Percentiles rank a stretch among this genome's conserved stretches.
Evolutionary conservation across 2,797 vertebrate species (phyloP).

Genomic region (Cyclura pinguis): DNA sequence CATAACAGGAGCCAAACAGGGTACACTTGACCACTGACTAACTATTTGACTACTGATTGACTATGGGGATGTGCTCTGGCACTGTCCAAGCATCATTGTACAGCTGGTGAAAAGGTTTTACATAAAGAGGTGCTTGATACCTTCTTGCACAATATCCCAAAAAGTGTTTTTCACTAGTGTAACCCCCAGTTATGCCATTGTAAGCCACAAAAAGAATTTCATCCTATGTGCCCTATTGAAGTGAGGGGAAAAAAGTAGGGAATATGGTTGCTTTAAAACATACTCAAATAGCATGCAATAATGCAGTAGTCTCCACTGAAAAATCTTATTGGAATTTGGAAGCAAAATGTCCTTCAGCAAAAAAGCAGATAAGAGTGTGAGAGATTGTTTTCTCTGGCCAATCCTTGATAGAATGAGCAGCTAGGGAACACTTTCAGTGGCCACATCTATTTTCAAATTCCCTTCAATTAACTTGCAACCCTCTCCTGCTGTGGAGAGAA

Average conservation of each 20-base stretch:
- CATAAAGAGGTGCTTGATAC: no score
- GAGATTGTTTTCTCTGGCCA: not conserved
- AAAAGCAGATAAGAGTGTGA: not conserved
- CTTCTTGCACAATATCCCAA: no score
- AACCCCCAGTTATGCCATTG: no score
- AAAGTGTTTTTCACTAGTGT: no score
- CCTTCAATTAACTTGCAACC: not conserved
- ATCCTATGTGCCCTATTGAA: not conserved
- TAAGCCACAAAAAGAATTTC: no score
- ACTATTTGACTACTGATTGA: no score
- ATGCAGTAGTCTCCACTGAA: no score
- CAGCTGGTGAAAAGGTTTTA: no score
- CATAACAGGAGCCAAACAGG: no score
- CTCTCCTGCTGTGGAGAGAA: not conserved
- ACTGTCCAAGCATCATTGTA: no score
- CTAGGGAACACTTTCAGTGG: not conserved
- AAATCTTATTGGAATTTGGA: not conserved
- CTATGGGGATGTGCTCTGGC: no score
- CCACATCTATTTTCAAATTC: not conserved
- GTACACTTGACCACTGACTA: no score
- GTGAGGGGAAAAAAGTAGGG: not conserved
- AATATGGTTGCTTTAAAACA: not conserved
- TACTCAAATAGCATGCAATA: not conserved
- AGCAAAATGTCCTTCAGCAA: not conserved
- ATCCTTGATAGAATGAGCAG: not conserved